Evolutionary conservation across 2,888 invertebrate genomes (phyloP).

Genomic region (Keiferia lycopersicella): DNA sequence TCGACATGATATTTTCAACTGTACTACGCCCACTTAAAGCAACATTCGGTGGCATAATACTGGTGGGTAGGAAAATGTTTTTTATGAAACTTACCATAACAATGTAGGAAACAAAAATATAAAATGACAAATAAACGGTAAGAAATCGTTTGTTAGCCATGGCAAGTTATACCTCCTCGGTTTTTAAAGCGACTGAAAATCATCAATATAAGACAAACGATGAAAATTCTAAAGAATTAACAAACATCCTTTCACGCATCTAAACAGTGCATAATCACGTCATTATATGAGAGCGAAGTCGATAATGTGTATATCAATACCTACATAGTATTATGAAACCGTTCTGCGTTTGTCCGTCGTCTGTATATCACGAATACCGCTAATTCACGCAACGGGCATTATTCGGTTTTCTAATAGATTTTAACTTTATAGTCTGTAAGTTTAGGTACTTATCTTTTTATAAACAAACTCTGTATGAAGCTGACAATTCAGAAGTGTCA

Average conservation of each 20-base stretch:
- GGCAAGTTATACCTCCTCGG: slow-evolving; percentile 36
- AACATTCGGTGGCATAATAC: too few relatives aligned
- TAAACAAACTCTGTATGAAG: too few relatives aligned
- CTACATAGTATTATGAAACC: too few relatives aligned
- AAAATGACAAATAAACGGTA: slow-evolving; percentile 38
- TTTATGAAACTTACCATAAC: slow-evolving; percentile 36
- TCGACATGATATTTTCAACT: too few relatives aligned
- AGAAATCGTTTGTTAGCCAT: slow-evolving; percentile 45
- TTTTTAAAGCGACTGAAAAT: neutral
- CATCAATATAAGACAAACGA: slow-evolving; percentile 33
- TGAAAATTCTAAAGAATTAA: slow-evolving; percentile 50
- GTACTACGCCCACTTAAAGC: too few relatives aligned
- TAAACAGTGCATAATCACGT: neutral
- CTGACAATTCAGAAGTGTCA: too few relatives aligned
- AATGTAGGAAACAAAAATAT: slow-evolving; percentile 36
- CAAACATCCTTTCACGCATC: slow-evolving; percentile 53
- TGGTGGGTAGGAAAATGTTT: neutral
- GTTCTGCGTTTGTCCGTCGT: too few relatives aligned
- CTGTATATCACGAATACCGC: too few relatives aligned
- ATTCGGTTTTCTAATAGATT: too few relatives aligned
- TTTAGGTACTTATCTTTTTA: too few relatives aligned
- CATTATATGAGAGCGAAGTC: neutral
- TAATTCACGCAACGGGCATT: too few relatives aligned
- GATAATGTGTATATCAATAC: neutral
- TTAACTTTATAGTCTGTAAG: too few relatives aligned